These are phyloP conservation scores for Pangasius djambal DNA, from an alignment of 2,797 vertebrate species.

Conservation along the genomic window DNA sequence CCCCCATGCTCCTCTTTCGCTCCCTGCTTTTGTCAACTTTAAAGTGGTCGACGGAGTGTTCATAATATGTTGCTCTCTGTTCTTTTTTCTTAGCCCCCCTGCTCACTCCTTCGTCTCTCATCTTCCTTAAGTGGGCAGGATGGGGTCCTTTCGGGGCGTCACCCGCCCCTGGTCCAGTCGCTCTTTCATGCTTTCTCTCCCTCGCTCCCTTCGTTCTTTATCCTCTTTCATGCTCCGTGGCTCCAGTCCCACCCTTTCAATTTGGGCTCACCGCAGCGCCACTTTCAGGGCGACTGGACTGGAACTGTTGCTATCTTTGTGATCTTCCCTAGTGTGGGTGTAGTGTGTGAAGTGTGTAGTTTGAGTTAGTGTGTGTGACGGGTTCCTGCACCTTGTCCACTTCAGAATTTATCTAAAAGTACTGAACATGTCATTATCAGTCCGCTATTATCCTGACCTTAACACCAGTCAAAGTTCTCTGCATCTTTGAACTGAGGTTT, in stretches of 20 bases:
- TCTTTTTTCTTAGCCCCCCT: slow-evolving; percentile 56
- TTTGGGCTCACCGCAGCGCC: slow-evolving; percentile 68
- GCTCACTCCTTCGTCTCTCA: slow-evolving; percentile 50
- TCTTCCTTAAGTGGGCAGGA: slow-evolving; percentile 70
- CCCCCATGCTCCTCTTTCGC: slow-evolving; percentile 49
- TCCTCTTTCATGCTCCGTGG: slow-evolving; percentile 76
- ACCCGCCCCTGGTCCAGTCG: slow-evolving; percentile 47
- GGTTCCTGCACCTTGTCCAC: not conserved
- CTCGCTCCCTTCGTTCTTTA: slow-evolving; percentile 63
- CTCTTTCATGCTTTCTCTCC: slow-evolving; percentile 51
- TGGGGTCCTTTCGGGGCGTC: slow-evolving; percentile 65
- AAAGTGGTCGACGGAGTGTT: slow-evolving; percentile 80
- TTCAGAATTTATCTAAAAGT: slow-evolving; percentile 12
- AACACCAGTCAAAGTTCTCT: slow-evolving; percentile 5
- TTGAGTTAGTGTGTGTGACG: slow-evolving; percentile 22
- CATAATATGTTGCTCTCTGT: slow-evolving; percentile 78
- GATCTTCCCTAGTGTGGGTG: slow-evolving; percentile 56
- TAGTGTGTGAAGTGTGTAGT: slow-evolving; percentile 54
- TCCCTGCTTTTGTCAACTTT: slow-evolving; percentile 74
- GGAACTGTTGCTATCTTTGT: slow-evolving; percentile 77
- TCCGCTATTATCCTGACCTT: not conserved
- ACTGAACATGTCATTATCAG: slow-evolving; percentile 3
- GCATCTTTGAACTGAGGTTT: slow-evolving; percentile 7
- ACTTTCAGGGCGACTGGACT: slow-evolving; percentile 70
- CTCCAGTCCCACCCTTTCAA: slow-evolving; percentile 73